A percentile compares a stretch with the other conserved stretches of the same genome.
These are phyloP conservation scores for Dendrocincla fuliginosa DNA, from an alignment of 2,797 vertebrate species.

Conservation along the genomic window DNA sequence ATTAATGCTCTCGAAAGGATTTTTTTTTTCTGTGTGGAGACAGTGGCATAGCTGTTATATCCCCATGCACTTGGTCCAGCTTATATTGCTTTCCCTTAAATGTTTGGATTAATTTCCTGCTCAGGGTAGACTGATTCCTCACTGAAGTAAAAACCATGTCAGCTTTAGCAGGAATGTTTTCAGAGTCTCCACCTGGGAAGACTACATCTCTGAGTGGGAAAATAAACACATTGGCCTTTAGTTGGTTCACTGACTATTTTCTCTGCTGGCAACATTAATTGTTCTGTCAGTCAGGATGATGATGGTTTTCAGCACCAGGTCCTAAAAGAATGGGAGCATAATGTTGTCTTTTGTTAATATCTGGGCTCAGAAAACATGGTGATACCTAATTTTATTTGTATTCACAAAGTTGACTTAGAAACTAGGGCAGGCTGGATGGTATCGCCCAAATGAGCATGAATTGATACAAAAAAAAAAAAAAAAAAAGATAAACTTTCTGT, in stretches of 20 bases:
- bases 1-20: background rate
- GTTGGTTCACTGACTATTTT: conserved; percentile 48
- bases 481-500: background rate
- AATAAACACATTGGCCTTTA: conserved; percentile 48
- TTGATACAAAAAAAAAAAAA: background rate
- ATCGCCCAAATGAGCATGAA: background rate
- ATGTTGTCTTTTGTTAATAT: background rate
- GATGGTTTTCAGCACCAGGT: conserved; percentile 27
- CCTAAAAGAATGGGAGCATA: background rate
- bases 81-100: conserved; percentile 28
- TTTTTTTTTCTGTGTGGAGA: background rate
- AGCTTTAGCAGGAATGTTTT: conserved; percentile 46
- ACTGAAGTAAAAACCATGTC: background rate
- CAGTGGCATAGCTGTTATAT: background rate
- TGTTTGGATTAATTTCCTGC: conserved; percentile 31
- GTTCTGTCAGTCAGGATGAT: conserved; percentile 43
- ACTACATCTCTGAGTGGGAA: conserved; percentile 35
- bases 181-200: conserved; percentile 54
- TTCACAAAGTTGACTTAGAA: background rate
- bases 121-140: background rate
- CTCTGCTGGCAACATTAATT: conserved; percentile 51
- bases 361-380: background rate
- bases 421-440: background rate
- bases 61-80: background rate
- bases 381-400: background rate